phyloP scores from a whole-genome alignment of 30 jellyfish, hydroid and myxozoan genomes.

The Rhopilema esculentum region DNA sequence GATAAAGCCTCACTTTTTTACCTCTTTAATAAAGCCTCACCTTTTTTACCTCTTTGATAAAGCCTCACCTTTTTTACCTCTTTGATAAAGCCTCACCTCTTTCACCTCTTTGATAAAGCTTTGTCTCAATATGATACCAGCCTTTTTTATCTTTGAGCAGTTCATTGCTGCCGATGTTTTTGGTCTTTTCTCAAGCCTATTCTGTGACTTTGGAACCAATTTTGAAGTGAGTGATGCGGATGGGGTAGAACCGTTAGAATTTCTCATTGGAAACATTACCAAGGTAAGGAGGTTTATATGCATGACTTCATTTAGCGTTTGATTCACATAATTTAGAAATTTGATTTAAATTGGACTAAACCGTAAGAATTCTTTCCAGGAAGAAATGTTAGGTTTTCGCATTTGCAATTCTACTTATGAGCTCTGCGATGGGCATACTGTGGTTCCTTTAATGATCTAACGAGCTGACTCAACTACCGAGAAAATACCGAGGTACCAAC shows the following conservation, averaged over 20 bases:
- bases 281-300: constrained; percentile 37
- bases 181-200: constrained; percentile 77
- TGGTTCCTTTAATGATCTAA: no score
- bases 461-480: no score
- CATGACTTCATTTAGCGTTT: neutral
- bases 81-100: no score
- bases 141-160: constrained; percentile 20
- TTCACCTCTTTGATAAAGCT: no score
- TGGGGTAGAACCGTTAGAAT: constrained; percentile 86
- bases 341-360: neutral
- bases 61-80: no score
- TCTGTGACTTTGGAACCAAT: constrained; percentile 87
- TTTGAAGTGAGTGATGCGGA: constrained; percentile 78
- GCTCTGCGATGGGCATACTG: no score
- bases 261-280: constrained; percentile 71
- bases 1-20: no score
- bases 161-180: constrained; percentile 86
- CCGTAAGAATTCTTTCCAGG: neutral
- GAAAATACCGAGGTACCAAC: no score
- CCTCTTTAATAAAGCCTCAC: neutral
- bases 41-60: neutral
- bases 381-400: no score
- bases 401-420: no score
- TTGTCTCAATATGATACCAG: no score
- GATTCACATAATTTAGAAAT: no score